Evolutionary conservation across 2,888 invertebrate genomes (phyloP).

Genomic region (Pheosia tremula): DNA sequence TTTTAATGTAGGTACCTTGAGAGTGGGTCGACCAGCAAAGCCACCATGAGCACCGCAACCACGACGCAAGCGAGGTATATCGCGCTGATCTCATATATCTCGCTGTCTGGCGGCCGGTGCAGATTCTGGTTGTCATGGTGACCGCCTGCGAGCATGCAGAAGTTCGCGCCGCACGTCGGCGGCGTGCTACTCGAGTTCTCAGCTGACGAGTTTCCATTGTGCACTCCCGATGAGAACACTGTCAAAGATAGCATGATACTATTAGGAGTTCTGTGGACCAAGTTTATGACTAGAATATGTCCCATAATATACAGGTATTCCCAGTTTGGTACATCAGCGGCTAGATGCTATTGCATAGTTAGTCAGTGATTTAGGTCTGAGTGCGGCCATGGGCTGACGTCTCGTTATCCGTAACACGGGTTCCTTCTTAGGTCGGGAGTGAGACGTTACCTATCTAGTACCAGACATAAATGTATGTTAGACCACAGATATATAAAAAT

Average conservation of each 20-base stretch:
- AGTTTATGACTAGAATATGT: too few relatives aligned
- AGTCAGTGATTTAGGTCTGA: too few relatives aligned
- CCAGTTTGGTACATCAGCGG: too few relatives aligned
- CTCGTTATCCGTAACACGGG: too few relatives aligned
- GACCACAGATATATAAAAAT: too few relatives aligned
- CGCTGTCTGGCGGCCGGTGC: slow-evolving; percentile 91
- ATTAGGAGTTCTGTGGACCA: too few relatives aligned
- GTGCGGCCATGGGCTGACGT: too few relatives aligned
- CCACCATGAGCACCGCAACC: slow-evolving; percentile 93
- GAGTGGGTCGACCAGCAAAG: slow-evolving; percentile 94
- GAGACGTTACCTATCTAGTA: too few relatives aligned
- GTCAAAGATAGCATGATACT: slow-evolving; percentile 38
- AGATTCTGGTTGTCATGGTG: slow-evolving; percentile 90
- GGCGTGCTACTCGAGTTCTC: slow-evolving; percentile 80
- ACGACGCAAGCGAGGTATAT: slow-evolving; percentile 95
- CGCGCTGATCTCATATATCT: slow-evolving; percentile 94
- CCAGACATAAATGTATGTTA: too few relatives aligned
- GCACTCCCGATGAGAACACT: slow-evolving; percentile 92
- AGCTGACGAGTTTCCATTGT: slow-evolving; percentile 77
- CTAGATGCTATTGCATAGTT: too few relatives aligned
- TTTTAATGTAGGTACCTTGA: slow-evolving; percentile 86
- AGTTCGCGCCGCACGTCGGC: slow-evolving; percentile 91
- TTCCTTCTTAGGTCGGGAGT: too few relatives aligned
- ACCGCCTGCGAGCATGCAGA: slow-evolving; percentile 88
- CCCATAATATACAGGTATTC: too few relatives aligned